Base-by-base conservation (phyloP, 2,797 vertebrate species). In the Serranus cabrilla region DNA sequence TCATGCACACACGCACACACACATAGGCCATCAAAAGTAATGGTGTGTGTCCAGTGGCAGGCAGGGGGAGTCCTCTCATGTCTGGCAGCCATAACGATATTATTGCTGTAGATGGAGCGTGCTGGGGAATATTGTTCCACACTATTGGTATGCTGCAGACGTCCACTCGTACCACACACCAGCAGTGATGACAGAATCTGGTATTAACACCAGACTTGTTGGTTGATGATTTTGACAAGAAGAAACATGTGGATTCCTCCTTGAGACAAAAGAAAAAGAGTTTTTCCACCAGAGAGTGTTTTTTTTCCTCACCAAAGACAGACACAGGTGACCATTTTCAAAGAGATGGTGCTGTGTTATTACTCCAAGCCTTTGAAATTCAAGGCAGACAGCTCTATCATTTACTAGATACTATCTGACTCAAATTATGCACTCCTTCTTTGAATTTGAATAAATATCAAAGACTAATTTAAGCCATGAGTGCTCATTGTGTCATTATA, bases 121-220 rank as follows among this genome's bases (percentile, higher is more conserved):
- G 87, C 88, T 81, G 83, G 79, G 83, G 74, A 91, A 87, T 88
- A 85, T 88, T 72, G 88, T 89, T 92, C 86, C 86, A 65, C 82
- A 7, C 61, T 72, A 69, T 76, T 73, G 80, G 56, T 80, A 75
- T 81, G 46, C 83, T 17, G 81, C 63, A 72, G 71, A 76, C 50
- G 37, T 79, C 62, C 67, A 46, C 79, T 43, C 4, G 9, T 20
- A 45, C 54, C 64, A 20, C 81, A 76, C 69, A 37, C 43, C 43
- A 55, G 14, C 17, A 56, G 55, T 14, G 71, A 68, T 75, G 87
- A 85, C 83, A 87, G 84, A 49, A 74, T 74, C 64, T 39, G 31
- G 68, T 21, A 8, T 87, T 75, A 81, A 81, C 80, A 16, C 71
- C 82, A 61, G 61, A 78, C 75, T 40, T 65, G 65, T 60, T 61